These are phyloP conservation scores for Paradisaea rubra DNA, from an alignment of 2,113 vertebrate genomes.

Conservation along the genomic window DNA sequence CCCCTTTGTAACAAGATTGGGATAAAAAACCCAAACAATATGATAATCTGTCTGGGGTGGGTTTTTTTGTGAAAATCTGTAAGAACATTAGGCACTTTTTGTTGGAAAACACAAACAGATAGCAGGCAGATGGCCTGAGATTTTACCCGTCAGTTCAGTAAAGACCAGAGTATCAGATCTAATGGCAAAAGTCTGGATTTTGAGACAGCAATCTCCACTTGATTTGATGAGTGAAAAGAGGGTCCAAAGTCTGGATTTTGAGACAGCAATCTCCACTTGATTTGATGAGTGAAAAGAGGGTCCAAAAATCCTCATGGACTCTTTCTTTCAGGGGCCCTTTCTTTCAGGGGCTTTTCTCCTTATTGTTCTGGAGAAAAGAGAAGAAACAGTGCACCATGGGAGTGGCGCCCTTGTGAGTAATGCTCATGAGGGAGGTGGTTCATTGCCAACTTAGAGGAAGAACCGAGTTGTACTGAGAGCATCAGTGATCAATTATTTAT, in stretches of 20 bases:
- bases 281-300: not conserved
- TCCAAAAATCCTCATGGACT: not conserved
- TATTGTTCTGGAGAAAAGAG: not conserved
- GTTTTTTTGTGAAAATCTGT: not conserved
- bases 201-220: not conserved
- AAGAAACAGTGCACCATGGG: not conserved
- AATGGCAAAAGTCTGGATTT: not conserved
- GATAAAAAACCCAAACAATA: not conserved
- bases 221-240: not conserved
- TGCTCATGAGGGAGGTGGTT: not conserved
- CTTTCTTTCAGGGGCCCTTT: not conserved
- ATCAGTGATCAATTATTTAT: conserved; percentile 49
- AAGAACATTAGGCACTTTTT: not conserved
- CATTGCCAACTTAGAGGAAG: not conserved
- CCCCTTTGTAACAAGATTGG: not conserved
- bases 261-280: not conserved
- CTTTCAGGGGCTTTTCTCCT: not conserved
- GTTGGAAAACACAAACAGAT: not conserved
- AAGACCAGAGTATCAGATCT: not conserved
- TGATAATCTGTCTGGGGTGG: not conserved
- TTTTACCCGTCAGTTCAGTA: not conserved
- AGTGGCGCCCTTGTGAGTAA: not conserved
- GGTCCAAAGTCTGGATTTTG: not conserved
- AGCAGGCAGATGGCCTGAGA: not conserved
- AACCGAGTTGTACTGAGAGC: not conserved